Percentiles rank a stretch among this genome's conserved stretches.
Conservation (phyloP, 1,140 invertebrate genomes). For the Drosophila setifemur region DNA sequence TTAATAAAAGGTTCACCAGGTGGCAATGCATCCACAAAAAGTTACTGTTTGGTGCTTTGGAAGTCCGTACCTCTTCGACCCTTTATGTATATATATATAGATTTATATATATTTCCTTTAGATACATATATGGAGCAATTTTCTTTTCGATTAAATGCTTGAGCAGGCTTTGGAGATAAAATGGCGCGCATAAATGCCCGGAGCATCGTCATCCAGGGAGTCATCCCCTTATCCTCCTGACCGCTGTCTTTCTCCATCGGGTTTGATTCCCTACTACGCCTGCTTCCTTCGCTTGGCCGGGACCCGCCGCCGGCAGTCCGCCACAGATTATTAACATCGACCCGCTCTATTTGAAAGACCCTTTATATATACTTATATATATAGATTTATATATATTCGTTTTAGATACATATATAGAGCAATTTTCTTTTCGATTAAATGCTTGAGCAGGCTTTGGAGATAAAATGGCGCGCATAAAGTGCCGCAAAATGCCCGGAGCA, state of each 20-base stretch:
- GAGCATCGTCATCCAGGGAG: not conserved
- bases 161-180: slow-evolving; percentile 58
- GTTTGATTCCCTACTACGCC: too few relatives aligned
- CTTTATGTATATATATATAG: not conserved
- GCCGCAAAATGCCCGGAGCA: slow-evolving; percentile 27
- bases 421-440: slow-evolving; percentile 80
- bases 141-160: slow-evolving; percentile 81
- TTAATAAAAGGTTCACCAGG: too few relatives aligned
- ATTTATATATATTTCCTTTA: not conserved
- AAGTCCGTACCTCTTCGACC: too few relatives aligned
- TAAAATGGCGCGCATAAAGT: slow-evolving; percentile 66
- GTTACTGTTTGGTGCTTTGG: too few relatives aligned
- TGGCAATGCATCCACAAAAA: too few relatives aligned
- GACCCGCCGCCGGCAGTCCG: slow-evolving; percentile 49
- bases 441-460: slow-evolving; percentile 62
- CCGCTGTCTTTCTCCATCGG: not conserved
- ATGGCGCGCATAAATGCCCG: slow-evolving; percentile 52
- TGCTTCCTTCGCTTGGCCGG: slow-evolving; percentile 45
- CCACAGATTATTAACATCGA: too few relatives aligned
- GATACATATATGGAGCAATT: slow-evolving; percentile 38
- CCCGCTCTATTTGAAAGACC: too few relatives aligned
- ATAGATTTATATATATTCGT: not conserved
- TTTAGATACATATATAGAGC: slow-evolving; percentile 8
- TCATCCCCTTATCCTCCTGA: not conserved
- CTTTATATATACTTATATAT: slow-evolving; percentile 8